phyloP scores from a whole-genome alignment of 2,888 invertebrate genomes.

The Tortrix viridana region DNA sequence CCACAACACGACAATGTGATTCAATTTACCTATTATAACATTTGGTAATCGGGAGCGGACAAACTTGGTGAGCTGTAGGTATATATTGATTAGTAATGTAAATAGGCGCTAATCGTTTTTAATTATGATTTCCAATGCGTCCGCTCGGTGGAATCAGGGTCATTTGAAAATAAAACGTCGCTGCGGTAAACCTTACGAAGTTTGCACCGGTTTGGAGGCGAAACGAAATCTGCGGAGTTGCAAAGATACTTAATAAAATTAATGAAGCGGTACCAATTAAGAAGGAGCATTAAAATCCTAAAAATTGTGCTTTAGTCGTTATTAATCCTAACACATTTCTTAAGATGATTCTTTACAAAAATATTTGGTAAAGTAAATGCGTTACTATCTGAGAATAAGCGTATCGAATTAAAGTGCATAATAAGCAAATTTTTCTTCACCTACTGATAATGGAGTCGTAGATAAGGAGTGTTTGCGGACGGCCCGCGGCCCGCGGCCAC shows the following conservation, averaged over 20 bases:
- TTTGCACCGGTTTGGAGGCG: constrained; percentile 33
- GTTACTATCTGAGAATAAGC: neutral
- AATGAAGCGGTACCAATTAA: neutral
- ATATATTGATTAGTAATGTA: constrained; percentile 23
- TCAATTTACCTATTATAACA: constrained; percentile 17
- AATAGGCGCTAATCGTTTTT: constrained; percentile 33
- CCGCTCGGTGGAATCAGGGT: constrained; percentile 37
- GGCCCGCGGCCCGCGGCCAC: constrained; percentile 22
- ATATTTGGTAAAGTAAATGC: too few relatives aligned
- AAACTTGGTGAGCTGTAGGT: constrained; percentile 12
- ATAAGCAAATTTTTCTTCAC: constrained; percentile 9
- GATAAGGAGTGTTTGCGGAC: constrained; percentile 16
- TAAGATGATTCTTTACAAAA: too few relatives aligned
- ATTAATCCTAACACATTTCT: too few relatives aligned
- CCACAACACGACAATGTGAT: constrained; percentile 24
- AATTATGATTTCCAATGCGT: constrained; percentile 40
- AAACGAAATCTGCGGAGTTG: constrained; percentile 18
- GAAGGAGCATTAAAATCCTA: too few relatives aligned
- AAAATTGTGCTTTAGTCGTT: too few relatives aligned
- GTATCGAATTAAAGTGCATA: constrained; percentile 11
- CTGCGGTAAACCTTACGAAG: constrained; percentile 36
- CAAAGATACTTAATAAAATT: neutral
- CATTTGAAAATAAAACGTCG: constrained; percentile 37
- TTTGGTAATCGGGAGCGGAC: constrained; percentile 24
- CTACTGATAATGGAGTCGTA: constrained; percentile 26